Evolutionary conservation across 2,888 invertebrate genomes (phyloP).

Genomic region (Drosophila formosana): DNA sequence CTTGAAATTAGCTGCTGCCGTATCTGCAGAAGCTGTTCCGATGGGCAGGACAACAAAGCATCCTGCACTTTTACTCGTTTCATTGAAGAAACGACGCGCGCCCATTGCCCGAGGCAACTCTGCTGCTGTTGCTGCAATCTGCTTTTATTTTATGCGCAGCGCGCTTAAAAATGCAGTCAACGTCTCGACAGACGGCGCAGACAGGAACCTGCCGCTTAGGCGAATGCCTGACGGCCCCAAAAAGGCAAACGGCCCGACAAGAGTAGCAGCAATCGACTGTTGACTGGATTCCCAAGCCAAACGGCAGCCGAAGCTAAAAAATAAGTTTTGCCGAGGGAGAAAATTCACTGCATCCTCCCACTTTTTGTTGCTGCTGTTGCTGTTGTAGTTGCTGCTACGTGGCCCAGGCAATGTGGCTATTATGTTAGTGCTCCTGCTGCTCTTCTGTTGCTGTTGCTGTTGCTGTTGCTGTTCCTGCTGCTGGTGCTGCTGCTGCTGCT

Average conservation of each 20-base stretch:
- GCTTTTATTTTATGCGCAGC: slow-evolving; percentile 80
- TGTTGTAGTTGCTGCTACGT: slow-evolving; percentile 45
- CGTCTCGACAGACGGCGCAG: slow-evolving; percentile 70
- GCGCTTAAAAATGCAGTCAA: slow-evolving; percentile 80
- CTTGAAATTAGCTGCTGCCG: slow-evolving; percentile 83
- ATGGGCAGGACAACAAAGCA: slow-evolving; percentile 78
- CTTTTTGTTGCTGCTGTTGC: slow-evolving; percentile 75
- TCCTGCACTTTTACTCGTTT: slow-evolving; percentile 81
- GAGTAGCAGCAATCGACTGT: slow-evolving; percentile 28
- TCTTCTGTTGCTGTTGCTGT: slow-evolving; percentile 32
- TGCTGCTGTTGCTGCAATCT: slow-evolving; percentile 64
- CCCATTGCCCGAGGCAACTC: slow-evolving; percentile 46
- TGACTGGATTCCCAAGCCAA: slow-evolving; percentile 28
- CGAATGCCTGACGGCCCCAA: slow-evolving; percentile 79
- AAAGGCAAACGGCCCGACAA: slow-evolving; percentile 79
- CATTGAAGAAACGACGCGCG: slow-evolving; percentile 74
- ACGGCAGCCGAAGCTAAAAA: slow-evolving; percentile 57
- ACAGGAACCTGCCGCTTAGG: slow-evolving; percentile 80
- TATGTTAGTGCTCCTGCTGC: slow-evolving; percentile 38
- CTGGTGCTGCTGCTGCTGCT: slow-evolving; percentile 45
- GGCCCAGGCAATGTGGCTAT: slow-evolving; percentile 63
- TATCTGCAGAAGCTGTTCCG: slow-evolving; percentile 84
- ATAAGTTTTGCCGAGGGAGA: slow-evolving; percentile 66
- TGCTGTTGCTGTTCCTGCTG: slow-evolving; percentile 50
- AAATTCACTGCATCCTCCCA: slow-evolving; percentile 84